These are phyloP conservation scores for Palloptera scutellata DNA, from an alignment of 2,888 invertebrate genomes.

Conservation along the genomic window DNA sequence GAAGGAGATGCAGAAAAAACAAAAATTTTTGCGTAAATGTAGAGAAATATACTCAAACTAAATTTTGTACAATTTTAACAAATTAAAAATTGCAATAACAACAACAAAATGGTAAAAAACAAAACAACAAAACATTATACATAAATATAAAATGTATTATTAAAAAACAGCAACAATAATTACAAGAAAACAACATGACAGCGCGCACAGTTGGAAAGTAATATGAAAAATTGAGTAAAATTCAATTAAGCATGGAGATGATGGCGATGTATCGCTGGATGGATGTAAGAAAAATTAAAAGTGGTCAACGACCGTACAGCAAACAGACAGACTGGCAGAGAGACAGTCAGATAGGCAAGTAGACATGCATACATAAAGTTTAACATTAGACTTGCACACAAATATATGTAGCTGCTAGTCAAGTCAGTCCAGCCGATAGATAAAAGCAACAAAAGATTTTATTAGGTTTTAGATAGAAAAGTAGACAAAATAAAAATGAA, in stretches of 20 bases:
- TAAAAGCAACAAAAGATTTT: no score
- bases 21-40: no score
- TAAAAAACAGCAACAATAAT: conserved; percentile 33
- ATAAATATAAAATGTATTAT: conserved; percentile 10
- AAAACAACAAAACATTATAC: conserved; percentile 12
- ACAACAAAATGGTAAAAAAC: no score
- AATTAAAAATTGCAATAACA: no score
- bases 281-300: conserved; percentile 2
- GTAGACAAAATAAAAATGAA: no score
- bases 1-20: no score
- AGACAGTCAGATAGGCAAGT: not conserved
- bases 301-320: conserved; percentile 37
- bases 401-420: no score
- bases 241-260: conserved; percentile 35
- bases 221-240: conserved; percentile 37
- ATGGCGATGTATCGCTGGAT: conserved; percentile 16
- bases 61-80: no score
- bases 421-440: no score
- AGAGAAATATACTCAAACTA: no score
- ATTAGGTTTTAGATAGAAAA: conserved; percentile 8
- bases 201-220: conserved; percentile 28
- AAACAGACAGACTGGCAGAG: conserved; percentile 2
- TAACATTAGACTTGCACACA: not conserved
- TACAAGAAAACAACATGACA: conserved; percentile 40
- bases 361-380: conserved; percentile 3